A percentile compares a stretch with the other conserved stretches of the same genome.
phyloP scores from a whole-genome alignment of 2,888 invertebrate species.

The Drosophila meridiana region DNA sequence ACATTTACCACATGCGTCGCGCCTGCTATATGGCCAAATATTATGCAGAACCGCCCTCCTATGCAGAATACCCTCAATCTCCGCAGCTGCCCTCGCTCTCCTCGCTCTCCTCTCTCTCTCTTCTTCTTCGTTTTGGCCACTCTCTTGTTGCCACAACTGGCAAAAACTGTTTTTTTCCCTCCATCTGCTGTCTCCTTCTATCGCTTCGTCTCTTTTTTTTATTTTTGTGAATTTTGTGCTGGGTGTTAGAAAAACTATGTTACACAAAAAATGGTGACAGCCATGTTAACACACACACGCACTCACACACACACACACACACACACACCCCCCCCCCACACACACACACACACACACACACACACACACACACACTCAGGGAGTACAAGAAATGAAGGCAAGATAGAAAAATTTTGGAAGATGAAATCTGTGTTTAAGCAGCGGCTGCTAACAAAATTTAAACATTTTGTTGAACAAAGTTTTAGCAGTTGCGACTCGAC shows the following conservation, averaged over 20 bases:
- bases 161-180: conserved; percentile 45
- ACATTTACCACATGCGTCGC: conserved; percentile 41
- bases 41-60: conserved; percentile 54
- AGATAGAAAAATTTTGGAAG: conserved; percentile 10
- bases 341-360: conserved; percentile 14
- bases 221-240: conserved; percentile 1
- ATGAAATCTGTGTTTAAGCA: conserved; percentile 37
- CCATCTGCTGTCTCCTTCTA: neutral
- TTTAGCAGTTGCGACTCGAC: conserved; percentile 8
- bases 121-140: neutral
- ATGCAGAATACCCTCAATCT: conserved; percentile 6
- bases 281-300: conserved; percentile 57
- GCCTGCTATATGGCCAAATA: conserved; percentile 50
- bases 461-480: conserved; percentile 12
- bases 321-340: no score
- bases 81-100: neutral
- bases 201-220: neutral
- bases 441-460: conserved; percentile 20
- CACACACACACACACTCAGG: conserved; percentile 6
- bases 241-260: conserved; percentile 38
- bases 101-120: neutral
- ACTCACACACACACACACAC: conserved; percentile 23
- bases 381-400: neutral
- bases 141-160: conserved; percentile 53
- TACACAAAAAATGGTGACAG: conserved; percentile 64